Conservation (phyloP, 2,888 invertebrate species). For the Eilema griseolum region DNA sequence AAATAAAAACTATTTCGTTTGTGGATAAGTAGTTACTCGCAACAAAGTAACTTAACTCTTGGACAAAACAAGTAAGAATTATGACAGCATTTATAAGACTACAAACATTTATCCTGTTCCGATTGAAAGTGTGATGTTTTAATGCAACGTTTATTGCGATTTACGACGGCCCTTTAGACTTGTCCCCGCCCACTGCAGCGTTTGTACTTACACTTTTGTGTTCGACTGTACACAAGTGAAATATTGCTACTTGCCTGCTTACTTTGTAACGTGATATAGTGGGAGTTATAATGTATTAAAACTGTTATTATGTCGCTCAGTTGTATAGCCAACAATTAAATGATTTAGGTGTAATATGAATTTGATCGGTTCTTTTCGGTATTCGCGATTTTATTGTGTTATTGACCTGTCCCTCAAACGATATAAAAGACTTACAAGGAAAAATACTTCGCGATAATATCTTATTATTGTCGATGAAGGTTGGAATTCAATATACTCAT, state of each 20-base stretch:
- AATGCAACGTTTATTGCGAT: slow-evolving; percentile 73
- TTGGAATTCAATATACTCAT: neutral
- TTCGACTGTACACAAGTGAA: slow-evolving; percentile 28
- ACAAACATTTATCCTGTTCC: slow-evolving; percentile 62
- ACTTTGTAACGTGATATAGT: neutral
- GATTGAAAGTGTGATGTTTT: slow-evolving; percentile 64
- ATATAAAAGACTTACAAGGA: neutral
- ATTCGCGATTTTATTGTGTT: neutral
- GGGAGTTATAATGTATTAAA: neutral
- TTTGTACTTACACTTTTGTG: slow-evolving; percentile 48
- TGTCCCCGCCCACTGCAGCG: slow-evolving; percentile 65
- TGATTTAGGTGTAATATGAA: neutral
- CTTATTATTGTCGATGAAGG: neutral
- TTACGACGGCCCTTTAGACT: slow-evolving; percentile 66
- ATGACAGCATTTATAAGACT: slow-evolving; percentile 57
- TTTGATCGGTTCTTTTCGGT: neutral
- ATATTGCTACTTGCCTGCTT: slow-evolving; percentile 37
- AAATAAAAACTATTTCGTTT: neutral
- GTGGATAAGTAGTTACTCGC: neutral
- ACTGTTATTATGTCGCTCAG: neutral
- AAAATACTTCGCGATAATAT: neutral
- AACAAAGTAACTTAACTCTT: neutral
- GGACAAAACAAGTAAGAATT: slow-evolving; percentile 30
- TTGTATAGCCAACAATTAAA: neutral
- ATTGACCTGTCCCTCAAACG: neutral